phyloP scores from a whole-genome alignment of 2,888 invertebrate genomes.

The Erpobdella octoculata region DNA sequence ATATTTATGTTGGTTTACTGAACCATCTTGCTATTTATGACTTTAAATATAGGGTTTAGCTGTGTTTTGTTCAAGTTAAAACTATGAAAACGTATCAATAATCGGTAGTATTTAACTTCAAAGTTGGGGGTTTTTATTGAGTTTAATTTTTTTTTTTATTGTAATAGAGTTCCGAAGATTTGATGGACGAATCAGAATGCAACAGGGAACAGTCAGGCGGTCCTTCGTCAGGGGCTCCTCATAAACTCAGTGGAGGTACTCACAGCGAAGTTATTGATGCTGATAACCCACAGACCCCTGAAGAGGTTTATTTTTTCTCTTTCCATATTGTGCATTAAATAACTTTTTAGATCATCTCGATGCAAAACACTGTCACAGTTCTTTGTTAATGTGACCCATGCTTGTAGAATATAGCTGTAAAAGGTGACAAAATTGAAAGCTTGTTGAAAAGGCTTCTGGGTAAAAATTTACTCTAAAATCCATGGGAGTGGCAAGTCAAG shows the following conservation, averaged over 20 bases:
- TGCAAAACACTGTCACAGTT: too few species aligned
- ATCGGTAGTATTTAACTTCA: background rate
- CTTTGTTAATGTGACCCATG: too few species aligned
- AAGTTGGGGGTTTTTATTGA: background rate
- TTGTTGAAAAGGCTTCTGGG: too few species aligned
- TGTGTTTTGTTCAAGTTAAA: background rate
- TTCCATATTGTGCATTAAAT: too few species aligned
- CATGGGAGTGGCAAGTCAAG: too few species aligned
- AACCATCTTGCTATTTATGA: too few species aligned
- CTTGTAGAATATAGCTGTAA: too few species aligned
- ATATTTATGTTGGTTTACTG: too few species aligned
- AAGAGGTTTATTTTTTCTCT: constrained; percentile 36
- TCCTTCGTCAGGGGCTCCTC: background rate
- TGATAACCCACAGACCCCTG: constrained; percentile 46
- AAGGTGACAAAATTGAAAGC: too few species aligned
- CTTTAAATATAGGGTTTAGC: background rate
- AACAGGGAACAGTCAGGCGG: background rate
- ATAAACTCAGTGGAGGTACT: constrained; percentile 48
- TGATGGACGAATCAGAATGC: constrained; percentile 2
- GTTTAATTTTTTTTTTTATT: background rate
- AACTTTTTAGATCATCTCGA: too few species aligned
- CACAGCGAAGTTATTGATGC: constrained; percentile 54
- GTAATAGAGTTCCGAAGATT: constrained; percentile 4
- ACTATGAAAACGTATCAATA: background rate
- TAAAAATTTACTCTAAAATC: too few species aligned